Evolutionary conservation across 2,797 vertebrate genomes (phyloP).

Genomic region (Sus cebifrons): DNA sequence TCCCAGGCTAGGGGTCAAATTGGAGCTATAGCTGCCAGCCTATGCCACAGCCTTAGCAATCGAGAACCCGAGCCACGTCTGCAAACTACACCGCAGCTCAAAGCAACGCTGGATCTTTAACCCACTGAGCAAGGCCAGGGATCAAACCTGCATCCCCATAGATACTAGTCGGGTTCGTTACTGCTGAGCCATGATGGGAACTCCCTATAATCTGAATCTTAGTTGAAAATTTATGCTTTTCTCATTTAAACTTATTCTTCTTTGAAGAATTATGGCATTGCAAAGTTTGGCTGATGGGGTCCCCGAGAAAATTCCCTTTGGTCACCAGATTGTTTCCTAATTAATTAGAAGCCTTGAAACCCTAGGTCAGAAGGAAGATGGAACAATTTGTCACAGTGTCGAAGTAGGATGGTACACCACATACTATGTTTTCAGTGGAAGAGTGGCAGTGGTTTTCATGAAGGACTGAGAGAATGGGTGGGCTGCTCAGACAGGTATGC

Average conservation of each 20-base stretch:
- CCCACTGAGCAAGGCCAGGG: too few relatives aligned
- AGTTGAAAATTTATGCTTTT: slow-evolving; percentile 72
- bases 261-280: slow-evolving; percentile 74
- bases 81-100: too few relatives aligned
- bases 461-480: background rate
- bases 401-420: background rate
- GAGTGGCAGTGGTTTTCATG: background rate
- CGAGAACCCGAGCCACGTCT: too few relatives aligned
- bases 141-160: too few relatives aligned
- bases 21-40: too few relatives aligned
- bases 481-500: background rate
- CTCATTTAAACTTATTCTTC: slow-evolving; percentile 61
- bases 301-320: slow-evolving; percentile 58
- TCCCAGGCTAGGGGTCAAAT: too few relatives aligned
- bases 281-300: slow-evolving; percentile 61
- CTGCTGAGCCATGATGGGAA: too few relatives aligned
- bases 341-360: slow-evolving; percentile 60
- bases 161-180: too few relatives aligned
- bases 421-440: slow-evolving; percentile 16
- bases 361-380: slow-evolving; percentile 57
- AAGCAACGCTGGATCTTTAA: too few relatives aligned
- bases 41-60: too few relatives aligned
- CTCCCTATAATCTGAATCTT: slow-evolving; percentile 65
- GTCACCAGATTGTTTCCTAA: slow-evolving; percentile 73
- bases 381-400: slow-evolving; percentile 57